A percentile compares a stretch with the other conserved stretches of the same genome.
These are phyloP conservation scores for Galeruca laticollis DNA, from an alignment of 2,888 invertebrate genomes.

Conservation along the genomic window DNA sequence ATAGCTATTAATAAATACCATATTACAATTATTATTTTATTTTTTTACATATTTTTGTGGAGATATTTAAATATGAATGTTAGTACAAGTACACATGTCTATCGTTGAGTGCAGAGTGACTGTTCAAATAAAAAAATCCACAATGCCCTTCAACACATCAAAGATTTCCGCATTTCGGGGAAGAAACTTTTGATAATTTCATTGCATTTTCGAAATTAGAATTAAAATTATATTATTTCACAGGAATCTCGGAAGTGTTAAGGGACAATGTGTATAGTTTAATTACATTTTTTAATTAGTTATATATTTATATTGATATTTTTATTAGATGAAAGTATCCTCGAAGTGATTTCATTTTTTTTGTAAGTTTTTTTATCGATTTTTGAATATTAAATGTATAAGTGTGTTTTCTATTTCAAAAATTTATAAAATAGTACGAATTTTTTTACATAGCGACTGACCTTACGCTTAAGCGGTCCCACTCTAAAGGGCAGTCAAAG, in stretches of 20 bases:
- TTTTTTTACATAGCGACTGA: conserved; percentile 62
- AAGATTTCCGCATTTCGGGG: neutral
- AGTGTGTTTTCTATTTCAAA: conserved; percentile 67
- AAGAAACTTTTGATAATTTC: too few relatives aligned
- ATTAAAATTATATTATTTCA: too few relatives aligned
- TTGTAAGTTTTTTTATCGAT: conserved; percentile 65
- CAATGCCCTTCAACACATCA: conserved; percentile 4
- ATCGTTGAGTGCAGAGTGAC: conserved; percentile 66
- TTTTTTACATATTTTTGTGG: conserved; percentile 69
- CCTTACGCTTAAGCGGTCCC: conserved; percentile 61
- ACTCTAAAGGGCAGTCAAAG: conserved; percentile 54
- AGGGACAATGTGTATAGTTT: conserved; percentile 10
- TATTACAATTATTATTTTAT: conserved; percentile 68
- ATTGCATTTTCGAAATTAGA: too few relatives aligned
- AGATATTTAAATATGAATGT: conserved; percentile 69
- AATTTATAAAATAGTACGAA: conserved; percentile 65
- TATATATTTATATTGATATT: conserved; percentile 67
- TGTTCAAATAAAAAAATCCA: conserved; percentile 64
- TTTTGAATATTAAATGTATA: conserved; percentile 67
- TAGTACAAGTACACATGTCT: conserved; percentile 67
- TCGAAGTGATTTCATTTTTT: conserved; percentile 62
- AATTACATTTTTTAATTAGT: conserved; percentile 64
- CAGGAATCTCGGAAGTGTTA: conserved; percentile 1
- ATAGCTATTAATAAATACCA: conserved; percentile 66
- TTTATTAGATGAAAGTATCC: conserved; percentile 63